Conservation (phyloP, 2,888 invertebrate genomes). For the Xanthia togata region DNA sequence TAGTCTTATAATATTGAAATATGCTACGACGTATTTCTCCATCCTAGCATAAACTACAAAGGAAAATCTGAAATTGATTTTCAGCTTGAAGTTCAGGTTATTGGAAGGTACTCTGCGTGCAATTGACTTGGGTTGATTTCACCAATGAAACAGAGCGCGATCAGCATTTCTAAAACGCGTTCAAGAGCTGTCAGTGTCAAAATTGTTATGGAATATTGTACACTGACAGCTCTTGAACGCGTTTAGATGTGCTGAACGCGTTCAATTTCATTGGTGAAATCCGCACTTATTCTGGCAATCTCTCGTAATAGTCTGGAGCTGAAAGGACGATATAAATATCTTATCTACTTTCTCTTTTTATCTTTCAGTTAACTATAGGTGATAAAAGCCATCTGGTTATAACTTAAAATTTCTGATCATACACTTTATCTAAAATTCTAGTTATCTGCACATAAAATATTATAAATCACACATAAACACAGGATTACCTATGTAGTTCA, state of each 20-base stretch:
- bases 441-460: too few relatives aligned
- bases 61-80: slow-evolving; percentile 12
- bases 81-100: slow-evolving; percentile 13
- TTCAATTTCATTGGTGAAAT: too few relatives aligned
- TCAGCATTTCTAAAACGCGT: too few relatives aligned
- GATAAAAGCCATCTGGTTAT: neutral
- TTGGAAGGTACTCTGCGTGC: slow-evolving; percentile 28
- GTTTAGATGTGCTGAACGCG: too few relatives aligned
- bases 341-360: neutral
- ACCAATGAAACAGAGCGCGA: too few relatives aligned
- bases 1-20: neutral
- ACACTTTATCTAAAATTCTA: neutral
- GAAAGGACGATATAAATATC: slow-evolving; percentile 19
- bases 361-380: neutral
- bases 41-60: slow-evolving; percentile 22
- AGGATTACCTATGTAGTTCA: too few relatives aligned
- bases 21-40: neutral
- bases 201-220: too few relatives aligned
- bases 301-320: slow-evolving; percentile 1
- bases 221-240: too few relatives aligned
- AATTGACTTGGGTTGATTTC: too few relatives aligned
- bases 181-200: too few relatives aligned
- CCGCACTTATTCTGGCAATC: slow-evolving; percentile 17
- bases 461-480: too few relatives aligned
- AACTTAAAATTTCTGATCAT: neutral